Conservation (phyloP, 92 coral and sea anemone species). For the Zoanthus gigantus region DNA sequence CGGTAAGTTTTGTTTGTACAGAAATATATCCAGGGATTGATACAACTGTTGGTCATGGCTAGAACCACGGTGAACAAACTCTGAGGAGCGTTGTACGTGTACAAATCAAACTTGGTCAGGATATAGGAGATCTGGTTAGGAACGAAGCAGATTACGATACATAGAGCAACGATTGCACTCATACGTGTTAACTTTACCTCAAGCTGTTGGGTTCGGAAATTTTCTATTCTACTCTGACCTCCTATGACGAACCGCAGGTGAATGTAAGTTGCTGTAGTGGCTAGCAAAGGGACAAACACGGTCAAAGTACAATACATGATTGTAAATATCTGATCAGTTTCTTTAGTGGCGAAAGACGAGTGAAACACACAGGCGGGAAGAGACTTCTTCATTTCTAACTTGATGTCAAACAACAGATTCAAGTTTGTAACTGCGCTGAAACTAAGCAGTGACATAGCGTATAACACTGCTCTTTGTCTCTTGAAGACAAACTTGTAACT, state of each 20-base stretch:
- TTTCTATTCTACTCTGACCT: conserved; percentile 13
- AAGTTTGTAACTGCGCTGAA: conserved; percentile 35
- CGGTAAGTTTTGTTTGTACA: conserved; percentile 26
- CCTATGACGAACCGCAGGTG: conserved; percentile 31
- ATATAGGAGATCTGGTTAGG: conserved; percentile 42
- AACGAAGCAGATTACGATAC: conserved; percentile 17
- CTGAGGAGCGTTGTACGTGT: conserved; percentile 38
- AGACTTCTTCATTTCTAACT: background rate
- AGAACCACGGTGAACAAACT: conserved; percentile 26
- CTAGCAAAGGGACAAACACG: conserved; percentile 23
- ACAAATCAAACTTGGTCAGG: conserved; percentile 35
- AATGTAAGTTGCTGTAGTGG: conserved; percentile 30
- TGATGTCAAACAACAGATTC: conserved; percentile 18
- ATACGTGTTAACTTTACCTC: conserved; percentile 40
- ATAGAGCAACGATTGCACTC: conserved; percentile 39
- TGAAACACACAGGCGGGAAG: conserved; percentile 23
- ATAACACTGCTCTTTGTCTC: conserved; percentile 1
- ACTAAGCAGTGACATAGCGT: background rate
- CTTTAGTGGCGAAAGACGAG: conserved; percentile 31
- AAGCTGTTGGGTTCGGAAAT: conserved; percentile 12
- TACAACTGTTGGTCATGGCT: conserved; percentile 36
- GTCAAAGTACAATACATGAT: conserved; percentile 25
- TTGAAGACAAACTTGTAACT: conserved; percentile 13
- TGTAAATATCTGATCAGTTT: conserved; percentile 23
- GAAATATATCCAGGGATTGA: conserved; percentile 49